Percentiles rank a stretch among this genome's conserved stretches.
Evolutionary conservation across 2,797 vertebrate genomes (phyloP).

Genomic region (Sciaenops ocellatus): DNA sequence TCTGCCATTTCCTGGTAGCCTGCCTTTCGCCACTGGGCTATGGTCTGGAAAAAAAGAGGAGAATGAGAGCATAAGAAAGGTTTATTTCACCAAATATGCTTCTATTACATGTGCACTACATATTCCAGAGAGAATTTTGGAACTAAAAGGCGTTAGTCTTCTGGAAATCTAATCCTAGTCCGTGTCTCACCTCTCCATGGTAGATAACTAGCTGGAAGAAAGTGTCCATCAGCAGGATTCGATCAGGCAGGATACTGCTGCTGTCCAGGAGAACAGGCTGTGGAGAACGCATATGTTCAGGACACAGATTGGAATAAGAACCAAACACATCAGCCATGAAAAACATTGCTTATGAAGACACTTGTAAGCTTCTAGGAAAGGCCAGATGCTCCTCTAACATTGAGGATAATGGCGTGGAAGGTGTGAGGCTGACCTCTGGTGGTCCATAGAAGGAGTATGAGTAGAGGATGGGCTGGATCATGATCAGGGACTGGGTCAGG

Average conservation of each 20-base stretch:
- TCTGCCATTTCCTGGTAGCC: conserved; percentile 97
- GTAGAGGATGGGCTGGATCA: conserved; percentile 98
- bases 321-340: not conserved
- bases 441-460: conserved; percentile 98
- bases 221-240: conserved; percentile 97
- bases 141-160: not conserved
- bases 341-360: not conserved
- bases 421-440: conserved; percentile 90
- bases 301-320: not conserved
- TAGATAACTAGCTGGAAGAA: conserved; percentile 99
- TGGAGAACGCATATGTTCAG: conserved; percentile 10
- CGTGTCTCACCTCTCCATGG: conserved; percentile 92
- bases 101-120: no score
- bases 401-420: not conserved
- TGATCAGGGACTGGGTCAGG: conserved; percentile 97
- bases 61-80: not conserved
- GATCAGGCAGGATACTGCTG: conserved; percentile 96
- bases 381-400: not conserved
- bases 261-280: conserved; percentile 98
- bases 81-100: not conserved
- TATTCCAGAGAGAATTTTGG: not conserved
- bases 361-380: not conserved
- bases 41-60: conserved; percentile 84
- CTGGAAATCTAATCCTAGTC: not conserved
- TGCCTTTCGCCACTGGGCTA: conserved; percentile 97